Evolutionary conservation across 2,797 vertebrate species (phyloP), one percentile per base, ranked within the genome.

Genomic region (Falco columbarius): DNA sequence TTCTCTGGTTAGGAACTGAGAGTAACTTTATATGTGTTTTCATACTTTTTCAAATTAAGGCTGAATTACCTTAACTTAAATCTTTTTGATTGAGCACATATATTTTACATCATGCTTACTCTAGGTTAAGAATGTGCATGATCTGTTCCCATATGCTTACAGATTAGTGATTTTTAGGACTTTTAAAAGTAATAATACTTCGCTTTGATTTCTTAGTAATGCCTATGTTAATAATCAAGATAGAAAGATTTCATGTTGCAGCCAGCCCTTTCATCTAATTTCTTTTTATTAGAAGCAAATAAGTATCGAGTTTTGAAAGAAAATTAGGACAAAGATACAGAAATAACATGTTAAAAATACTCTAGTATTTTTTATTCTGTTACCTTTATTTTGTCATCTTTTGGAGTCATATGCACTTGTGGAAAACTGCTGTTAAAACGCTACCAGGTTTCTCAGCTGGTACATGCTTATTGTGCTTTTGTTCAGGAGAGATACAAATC

Each of bases 71-170:
- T 72, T 51, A 63, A 42, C 3, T 63, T 81, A 55, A 55, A 19
- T 1, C 0, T 32, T 79, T 32, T 80, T 72, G 21, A 22, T 32
- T 0, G 4, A 63, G 4, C 3, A 23, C 21, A 9, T 42, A 5
- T 12, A 42, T 47, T 81, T 85, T 36, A 54, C 14, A 9, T 70
- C 6, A 13, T 44, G 6, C 1, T 11, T 55, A 38, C 3, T 47
- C 21, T 34, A 82, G 7, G 7, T 63, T 47, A 63, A 75, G 23
- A 65, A 52, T 44, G 7, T 46, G 13, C 7, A n/a, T 38, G 34
- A 58, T 36, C 8, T 54, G 3, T 66, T 93, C 32, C 22, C 12
- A 32, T 76, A 62, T 24, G 74, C 24, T 10, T 30, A 54, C 15
- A 59, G 14, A 1, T 77, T 29, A 42, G 8, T 62, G 34, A 66